Conservation (phyloP, 2,888 invertebrate genomes). For the Megaustenia siamemsis region DNA sequence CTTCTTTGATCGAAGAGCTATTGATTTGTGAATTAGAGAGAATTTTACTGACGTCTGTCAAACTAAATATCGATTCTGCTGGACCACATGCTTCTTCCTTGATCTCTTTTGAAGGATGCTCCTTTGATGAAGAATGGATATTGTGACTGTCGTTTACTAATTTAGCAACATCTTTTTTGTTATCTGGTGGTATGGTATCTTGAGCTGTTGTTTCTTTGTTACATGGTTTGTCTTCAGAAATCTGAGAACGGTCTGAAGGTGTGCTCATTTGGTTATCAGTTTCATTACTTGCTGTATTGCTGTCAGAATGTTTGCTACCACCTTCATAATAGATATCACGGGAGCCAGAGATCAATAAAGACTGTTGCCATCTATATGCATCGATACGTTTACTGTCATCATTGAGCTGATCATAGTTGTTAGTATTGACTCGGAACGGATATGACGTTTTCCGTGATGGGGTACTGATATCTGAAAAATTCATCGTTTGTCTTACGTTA, state of each 20-base stretch:
- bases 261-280: neutral
- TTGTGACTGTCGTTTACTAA: neutral
- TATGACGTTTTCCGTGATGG: neutral
- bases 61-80: neutral
- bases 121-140: neutral
- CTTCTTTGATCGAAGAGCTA: neutral
- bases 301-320: constrained; percentile 4
- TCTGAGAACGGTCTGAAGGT: neutral
- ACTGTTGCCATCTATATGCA: neutral
- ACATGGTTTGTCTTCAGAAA: neutral
- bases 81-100: neutral
- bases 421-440: too few relatives aligned
- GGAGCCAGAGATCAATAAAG: neutral
- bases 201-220: neutral
- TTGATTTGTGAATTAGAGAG: neutral
- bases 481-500: too few relatives aligned
- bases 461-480: too few relatives aligned
- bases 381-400: neutral
- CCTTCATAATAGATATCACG: neutral
- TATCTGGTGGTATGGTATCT: neutral
- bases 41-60: too few relatives aligned
- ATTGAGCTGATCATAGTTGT: too few relatives aligned
- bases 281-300: neutral
- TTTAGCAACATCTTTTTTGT: neutral
- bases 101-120: neutral